Conservation (phyloP, 2,888 invertebrate species). For the Neria commutata region DNA sequence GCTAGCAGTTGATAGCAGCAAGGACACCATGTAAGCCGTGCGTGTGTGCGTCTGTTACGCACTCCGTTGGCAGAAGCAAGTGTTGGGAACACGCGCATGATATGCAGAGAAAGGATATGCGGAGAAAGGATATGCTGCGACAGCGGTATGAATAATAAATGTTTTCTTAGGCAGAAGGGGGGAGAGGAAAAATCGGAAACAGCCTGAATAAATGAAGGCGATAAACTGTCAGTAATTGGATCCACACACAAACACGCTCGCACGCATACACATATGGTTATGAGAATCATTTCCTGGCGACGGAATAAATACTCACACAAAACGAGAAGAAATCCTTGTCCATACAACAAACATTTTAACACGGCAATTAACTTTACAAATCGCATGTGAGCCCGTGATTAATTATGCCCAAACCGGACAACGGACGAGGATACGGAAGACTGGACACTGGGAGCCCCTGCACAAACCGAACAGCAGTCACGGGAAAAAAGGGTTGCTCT, state of each 20-base stretch:
- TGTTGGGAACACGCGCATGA: conserved; percentile 16
- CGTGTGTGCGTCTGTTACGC: background rate
- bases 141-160: conserved; percentile 37
- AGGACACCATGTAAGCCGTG: background rate
- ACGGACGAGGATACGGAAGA: too few relatives aligned
- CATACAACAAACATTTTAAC: conserved; percentile 39
- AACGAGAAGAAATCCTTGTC: conserved; percentile 18
- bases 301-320: conserved; percentile 2
- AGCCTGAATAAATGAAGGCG: conserved; percentile 32
- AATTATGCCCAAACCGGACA: conserved; percentile 57
- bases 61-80: conserved; percentile 9
- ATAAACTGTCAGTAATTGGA: conserved; percentile 50
- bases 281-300: background rate
- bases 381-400: conserved; percentile 56
- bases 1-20: background rate
- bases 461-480: conserved; percentile 27
- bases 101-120: background rate
- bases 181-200: conserved; percentile 22
- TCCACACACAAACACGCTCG: conserved; percentile 38
- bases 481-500: conserved; percentile 43
- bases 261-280: conserved; percentile 5
- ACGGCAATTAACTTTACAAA: conserved; percentile 56
- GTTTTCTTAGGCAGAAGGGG: conserved; percentile 17
- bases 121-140: conserved; percentile 7
- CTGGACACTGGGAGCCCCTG: conserved; percentile 48